Evolutionary conservation across 2,888 invertebrate species (phyloP).

Genomic region (Tachina grossa): DNA sequence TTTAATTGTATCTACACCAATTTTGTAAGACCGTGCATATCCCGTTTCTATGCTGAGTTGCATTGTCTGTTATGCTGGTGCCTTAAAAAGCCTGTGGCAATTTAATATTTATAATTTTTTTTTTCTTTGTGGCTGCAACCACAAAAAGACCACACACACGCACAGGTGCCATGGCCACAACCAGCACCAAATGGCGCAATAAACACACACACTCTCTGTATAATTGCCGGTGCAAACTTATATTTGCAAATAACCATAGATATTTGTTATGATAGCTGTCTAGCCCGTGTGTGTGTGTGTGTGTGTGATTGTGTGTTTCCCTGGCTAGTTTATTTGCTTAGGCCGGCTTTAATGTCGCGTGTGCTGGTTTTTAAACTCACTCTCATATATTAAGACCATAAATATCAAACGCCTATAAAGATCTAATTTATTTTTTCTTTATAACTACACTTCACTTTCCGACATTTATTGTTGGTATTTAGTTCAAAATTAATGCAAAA

Average conservation of each 20-base stretch:
- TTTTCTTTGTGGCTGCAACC: slow-evolving; percentile 27
- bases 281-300: not conserved
- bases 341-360: slow-evolving; percentile 64
- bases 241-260: slow-evolving; percentile 60
- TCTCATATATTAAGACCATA: slow-evolving; percentile 60
- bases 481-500: too few species aligned
- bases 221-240: slow-evolving; percentile 13
- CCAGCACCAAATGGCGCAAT: slow-evolving; percentile 48
- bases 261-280: slow-evolving; percentile 15
- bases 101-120: slow-evolving; percentile 38
- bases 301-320: not conserved
- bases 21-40: slow-evolving; percentile 14
- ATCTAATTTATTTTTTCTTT: slow-evolving; percentile 29
- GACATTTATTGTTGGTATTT: not conserved
- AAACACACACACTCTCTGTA: slow-evolving; percentile 36
- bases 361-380: slow-evolving; percentile 55
- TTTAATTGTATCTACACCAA: slow-evolving; percentile 14
- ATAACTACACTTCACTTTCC: slow-evolving; percentile 11
- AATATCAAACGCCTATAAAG: slow-evolving; percentile 52
- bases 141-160: slow-evolving; percentile 70
- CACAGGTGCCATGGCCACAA: slow-evolving; percentile 66
- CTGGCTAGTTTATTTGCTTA: slow-evolving; percentile 54
- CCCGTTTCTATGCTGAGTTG: slow-evolving; percentile 22
- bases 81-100: slow-evolving; percentile 56
- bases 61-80: slow-evolving; percentile 61